Evolutionary conservation across 2,888 invertebrate species (phyloP).

Genomic region (Odontomyia ornata): DNA sequence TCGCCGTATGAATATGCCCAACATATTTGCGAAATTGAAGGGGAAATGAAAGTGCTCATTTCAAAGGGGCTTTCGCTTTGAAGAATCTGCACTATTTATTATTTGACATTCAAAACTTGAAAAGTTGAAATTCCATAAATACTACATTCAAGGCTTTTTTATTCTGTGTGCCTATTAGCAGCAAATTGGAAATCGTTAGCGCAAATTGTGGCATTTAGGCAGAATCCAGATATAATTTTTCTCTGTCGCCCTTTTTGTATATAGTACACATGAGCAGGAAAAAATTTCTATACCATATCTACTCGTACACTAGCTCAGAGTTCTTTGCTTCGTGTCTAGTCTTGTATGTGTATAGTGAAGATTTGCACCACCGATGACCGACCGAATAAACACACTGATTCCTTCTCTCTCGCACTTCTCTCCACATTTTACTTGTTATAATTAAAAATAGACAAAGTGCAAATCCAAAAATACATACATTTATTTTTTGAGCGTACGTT

Average conservation of each 20-base stretch:
- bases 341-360: constrained; percentile 5
- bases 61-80: neutral
- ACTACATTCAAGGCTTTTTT: neutral
- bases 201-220: neutral
- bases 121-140: neutral
- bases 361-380: constrained; percentile 31
- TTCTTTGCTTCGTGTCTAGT: constrained; percentile 3
- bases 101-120: neutral
- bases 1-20: too few species aligned
- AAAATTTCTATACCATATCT: constrained; percentile 11
- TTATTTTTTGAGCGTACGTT: constrained; percentile 39
- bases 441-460: constrained; percentile 45
- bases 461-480: constrained; percentile 42
- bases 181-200: constrained; percentile 4
- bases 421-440: constrained; percentile 31
- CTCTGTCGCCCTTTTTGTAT: neutral
- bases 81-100: neutral
- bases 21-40: neutral
- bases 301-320: constrained; percentile 2
- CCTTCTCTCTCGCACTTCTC: constrained; percentile 31
- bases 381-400: constrained; percentile 10
- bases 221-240: constrained; percentile 12
- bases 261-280: constrained; percentile 28
- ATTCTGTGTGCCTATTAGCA: neutral
- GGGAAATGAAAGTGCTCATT: neutral